Percentiles rank a stretch among this genome's conserved stretches.
Conservation (phyloP, 2,113 vertebrate genomes). For the Lagopus muta region DNA sequence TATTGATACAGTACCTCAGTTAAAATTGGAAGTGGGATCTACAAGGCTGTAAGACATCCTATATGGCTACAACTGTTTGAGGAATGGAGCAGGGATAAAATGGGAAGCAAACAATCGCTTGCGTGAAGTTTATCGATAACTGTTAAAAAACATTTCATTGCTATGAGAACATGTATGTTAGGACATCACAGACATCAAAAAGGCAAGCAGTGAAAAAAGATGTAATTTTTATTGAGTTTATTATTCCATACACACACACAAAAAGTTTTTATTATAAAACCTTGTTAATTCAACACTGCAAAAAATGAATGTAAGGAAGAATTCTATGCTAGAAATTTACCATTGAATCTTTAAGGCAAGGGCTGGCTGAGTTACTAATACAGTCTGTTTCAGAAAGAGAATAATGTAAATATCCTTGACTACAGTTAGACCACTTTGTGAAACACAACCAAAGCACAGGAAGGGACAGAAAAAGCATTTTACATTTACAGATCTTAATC, state of each 20-base stretch:
- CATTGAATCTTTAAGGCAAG: not conserved
- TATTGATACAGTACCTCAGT: not conserved
- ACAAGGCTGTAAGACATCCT: not conserved
- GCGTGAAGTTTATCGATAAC: not conserved
- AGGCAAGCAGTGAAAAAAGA: not conserved
- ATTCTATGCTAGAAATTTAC: not conserved
- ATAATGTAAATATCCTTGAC: not conserved
- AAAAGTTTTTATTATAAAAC: not conserved
- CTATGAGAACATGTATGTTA: not conserved
- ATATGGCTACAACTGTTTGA: not conserved
- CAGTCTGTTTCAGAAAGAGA: not conserved
- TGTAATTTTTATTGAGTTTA: not conserved
- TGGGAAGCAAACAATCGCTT: not conserved
- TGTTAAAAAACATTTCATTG: not conserved
- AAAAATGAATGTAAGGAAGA: not conserved
- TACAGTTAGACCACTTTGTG: not conserved
- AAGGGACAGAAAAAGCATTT: not conserved
- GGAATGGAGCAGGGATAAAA: not conserved
- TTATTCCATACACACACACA: not conserved
- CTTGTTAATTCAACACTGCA: not conserved
- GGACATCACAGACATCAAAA: not conserved
- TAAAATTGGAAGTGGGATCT: not conserved
- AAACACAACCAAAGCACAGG: not conserved
- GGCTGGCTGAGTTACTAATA: not conserved
- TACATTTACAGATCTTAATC: not conserved